Base-by-base conservation (phyloP, 2,113 vertebrate genomes). In the Cheirogaleus medius region DNA sequence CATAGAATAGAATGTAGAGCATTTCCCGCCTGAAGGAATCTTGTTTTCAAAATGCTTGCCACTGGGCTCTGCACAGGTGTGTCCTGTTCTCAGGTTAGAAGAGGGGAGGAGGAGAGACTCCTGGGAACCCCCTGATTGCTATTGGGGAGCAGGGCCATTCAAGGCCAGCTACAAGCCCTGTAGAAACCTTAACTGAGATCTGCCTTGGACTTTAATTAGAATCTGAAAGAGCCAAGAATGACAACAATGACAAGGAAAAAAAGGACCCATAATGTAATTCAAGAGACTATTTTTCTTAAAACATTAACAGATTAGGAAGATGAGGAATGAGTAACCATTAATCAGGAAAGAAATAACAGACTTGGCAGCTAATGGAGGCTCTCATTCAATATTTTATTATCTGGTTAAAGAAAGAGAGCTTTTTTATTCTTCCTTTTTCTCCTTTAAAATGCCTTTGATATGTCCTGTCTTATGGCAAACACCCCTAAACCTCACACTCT, bases 371-470 rank as follows among this genome's bases (percentile, higher is more conserved):
- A 37, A 17, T 1, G 0, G 5, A 83, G 25, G 77, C 42, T 54
- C 25, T 32, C 47, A 58, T 37, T 92, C 63, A 27, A 37, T 37
- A 44, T 23, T 60, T n/a, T 39, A 60, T 49, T 27, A 47, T 74
- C 49, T 56, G 56, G 42, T 29, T 82, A 82, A 52, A 37, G 64
- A 88, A 0, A 32, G 20, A 42, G 27, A 37, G 29, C 6, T 66
- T 68, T 25, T 32, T 21, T 49, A 74, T 42, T 23, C n/a, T 83
- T 88, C 69, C 34, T 4, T 84, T 85, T 74, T 81, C 63, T 63
- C 44, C 66, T 47, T 81, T 47, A 74, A 44, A 95, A 85, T 64
- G 73, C 14, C 42, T 89, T 68, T 84, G 60, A 27, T 92, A 83
- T 60, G 8, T 86, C 52, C 44, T 68, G 8, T 85, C 73, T 60